Conservation (phyloP, 1,140 invertebrate species). For the Monomorium pharaonis region DNA sequence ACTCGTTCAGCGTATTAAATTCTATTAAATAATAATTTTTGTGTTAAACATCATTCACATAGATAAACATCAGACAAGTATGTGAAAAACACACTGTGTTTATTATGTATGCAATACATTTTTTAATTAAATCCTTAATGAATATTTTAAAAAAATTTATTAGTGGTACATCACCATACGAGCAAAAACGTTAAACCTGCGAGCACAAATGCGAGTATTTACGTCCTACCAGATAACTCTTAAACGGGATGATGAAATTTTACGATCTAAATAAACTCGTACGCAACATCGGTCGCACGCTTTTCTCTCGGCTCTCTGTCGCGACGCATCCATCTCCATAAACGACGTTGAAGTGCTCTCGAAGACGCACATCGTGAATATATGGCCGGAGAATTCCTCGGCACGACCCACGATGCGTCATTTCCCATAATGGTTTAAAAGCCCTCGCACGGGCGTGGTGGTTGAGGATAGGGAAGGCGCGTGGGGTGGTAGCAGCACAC, state of each 20-base stretch:
- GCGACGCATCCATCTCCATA: slow-evolving; percentile 69
- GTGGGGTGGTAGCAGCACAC: background rate
- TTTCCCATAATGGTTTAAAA: slow-evolving; percentile 77
- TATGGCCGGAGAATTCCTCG: slow-evolving; percentile 65
- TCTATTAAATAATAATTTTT: slow-evolving; percentile 18
- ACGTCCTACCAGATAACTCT: background rate
- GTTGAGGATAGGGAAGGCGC: background rate
- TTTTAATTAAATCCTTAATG: background rate
- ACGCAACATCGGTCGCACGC: background rate
- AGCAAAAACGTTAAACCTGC: background rate
- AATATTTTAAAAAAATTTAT: background rate
- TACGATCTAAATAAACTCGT: slow-evolving; percentile 17
- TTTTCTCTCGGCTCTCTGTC: background rate
- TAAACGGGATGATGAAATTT: slow-evolving; percentile 11
- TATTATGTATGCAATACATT: background rate
- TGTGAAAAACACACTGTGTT: background rate
- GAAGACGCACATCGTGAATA: slow-evolving; percentile 62
- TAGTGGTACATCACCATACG: background rate
- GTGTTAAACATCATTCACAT: background rate
- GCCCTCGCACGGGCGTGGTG: slow-evolving; percentile 55
- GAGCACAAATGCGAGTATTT: background rate
- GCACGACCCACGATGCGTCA: slow-evolving; percentile 70
- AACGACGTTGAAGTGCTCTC: slow-evolving; percentile 63
- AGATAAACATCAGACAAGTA: too few species aligned
- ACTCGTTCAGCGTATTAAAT: slow-evolving; percentile 3